A percentile compares a stretch with the other conserved stretches of the same genome.
These are phyloP conservation scores for Xestia xanthographa DNA, from an alignment of 2,888 invertebrate species.

Conservation along the genomic window DNA sequence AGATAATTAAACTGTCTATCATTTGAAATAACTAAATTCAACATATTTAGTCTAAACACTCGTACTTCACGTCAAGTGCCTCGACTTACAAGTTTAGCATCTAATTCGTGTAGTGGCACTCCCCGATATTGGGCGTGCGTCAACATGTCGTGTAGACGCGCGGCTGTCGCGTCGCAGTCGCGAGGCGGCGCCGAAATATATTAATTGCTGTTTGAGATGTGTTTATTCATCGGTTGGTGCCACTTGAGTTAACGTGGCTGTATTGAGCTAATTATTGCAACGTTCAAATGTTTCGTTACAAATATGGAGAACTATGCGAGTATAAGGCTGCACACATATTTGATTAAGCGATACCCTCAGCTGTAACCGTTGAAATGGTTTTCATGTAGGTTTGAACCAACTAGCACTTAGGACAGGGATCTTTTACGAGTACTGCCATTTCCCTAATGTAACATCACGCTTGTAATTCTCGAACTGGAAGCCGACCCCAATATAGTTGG, in stretches of 20 bases:
- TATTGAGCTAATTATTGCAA: neutral
- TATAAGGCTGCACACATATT: too few species aligned
- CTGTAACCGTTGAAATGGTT: too few species aligned
- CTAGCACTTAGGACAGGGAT: neutral
- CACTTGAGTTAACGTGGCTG: neutral
- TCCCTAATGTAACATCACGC: neutral
- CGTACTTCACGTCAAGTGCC: slow-evolving; percentile 11
- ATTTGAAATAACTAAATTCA: neutral
- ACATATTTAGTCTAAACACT: neutral
- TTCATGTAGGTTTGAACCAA: too few species aligned
- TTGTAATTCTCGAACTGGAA: neutral
- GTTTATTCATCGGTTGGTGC: slow-evolving; percentile 4
- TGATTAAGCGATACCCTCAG: neutral
- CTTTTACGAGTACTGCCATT: neutral
- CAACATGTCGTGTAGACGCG: slow-evolving; percentile 20
- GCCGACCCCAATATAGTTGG: too few species aligned
- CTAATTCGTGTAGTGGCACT: slow-evolving; percentile 36
- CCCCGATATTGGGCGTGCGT: slow-evolving; percentile 33
- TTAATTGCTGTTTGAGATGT: slow-evolving; percentile 44
- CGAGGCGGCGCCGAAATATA: slow-evolving; percentile 15
- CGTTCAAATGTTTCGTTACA: neutral
- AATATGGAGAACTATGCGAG: too few species aligned
- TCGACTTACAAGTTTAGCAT: slow-evolving; percentile 37
- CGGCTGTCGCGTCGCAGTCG: slow-evolving; percentile 1
- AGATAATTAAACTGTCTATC: neutral